Evolutionary conservation across 2,888 invertebrate genomes (phyloP).

Genomic region (Eristalis arbustorum): DNA sequence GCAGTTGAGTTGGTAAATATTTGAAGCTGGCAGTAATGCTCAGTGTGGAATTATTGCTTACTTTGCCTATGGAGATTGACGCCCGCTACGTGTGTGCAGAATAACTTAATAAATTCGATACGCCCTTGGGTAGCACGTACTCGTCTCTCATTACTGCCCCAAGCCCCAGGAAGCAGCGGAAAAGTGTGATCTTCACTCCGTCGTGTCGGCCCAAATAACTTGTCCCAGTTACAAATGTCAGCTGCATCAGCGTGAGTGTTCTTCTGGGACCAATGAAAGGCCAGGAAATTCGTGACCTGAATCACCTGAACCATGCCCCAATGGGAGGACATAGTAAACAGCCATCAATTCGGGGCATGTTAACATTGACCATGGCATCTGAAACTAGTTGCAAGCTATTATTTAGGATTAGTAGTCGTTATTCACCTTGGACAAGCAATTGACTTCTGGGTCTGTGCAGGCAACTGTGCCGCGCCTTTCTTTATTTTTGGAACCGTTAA

Average conservation of each 20-base stretch:
- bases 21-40: neutral
- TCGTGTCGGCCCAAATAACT: neutral
- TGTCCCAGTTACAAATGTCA: no score
- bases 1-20: neutral
- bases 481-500: neutral
- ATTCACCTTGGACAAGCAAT: neutral
- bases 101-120: no score
- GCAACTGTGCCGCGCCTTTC: neutral
- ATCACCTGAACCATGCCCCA: neutral
- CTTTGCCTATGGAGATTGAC: neutral
- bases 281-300: neutral
- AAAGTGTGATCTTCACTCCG: no score
- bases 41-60: neutral
- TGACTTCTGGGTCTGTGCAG: neutral
- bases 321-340: neutral
- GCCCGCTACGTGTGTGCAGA: no score
- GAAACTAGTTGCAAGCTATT: neutral
- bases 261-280: neutral
- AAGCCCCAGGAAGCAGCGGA: no score
- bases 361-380: neutral
- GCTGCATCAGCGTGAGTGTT: neutral
- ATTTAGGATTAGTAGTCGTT: neutral
- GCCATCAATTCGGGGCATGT: neutral
- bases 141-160: no score
- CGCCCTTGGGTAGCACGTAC: no score